Evolutionary conservation across 2,888 invertebrate species (phyloP), one percentile per base, ranked within the genome.

Genomic region (Micoletzkya japonica): DNA sequence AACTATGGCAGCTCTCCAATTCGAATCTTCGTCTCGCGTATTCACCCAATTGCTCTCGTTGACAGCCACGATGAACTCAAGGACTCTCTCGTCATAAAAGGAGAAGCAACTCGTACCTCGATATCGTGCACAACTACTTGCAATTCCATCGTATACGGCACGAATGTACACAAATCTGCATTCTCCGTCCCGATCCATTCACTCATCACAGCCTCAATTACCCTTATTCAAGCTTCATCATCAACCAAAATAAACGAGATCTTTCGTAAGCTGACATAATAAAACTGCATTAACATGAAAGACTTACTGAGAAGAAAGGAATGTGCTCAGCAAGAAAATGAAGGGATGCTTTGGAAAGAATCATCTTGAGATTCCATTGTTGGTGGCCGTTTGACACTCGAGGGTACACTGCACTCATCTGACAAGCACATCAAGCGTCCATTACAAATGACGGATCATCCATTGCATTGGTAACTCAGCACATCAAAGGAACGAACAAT

Each of bases 41-140:
- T 98, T 97, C 78, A 98, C 92, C 98, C 97, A 98, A 87, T 98
- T 98, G 87, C 93, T 93, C 86, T 97, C 94, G 87, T 97, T 98
- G 83, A 94, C 92, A 24, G 94, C 88, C 54, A 94, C 93, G 1
- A 96, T 90, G 24, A 98, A 89, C 87, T 98, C 95, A 87, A 95
- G 87, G 96, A 94, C 86, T 80, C 26, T 58, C n/a, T 6, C 6
- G 6, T 58, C n/a, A 28, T 58, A n/a, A n/a, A n/a, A n/a, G n/a
- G n/a, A n/a, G n/a, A n/a, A n/a, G n/a, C n/a, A n/a, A n/a, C n/a
- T n/a, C 1, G 28, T 26, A 66, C 66, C 39, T 66, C 66, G 28
- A 66, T 56, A 26, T 56, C 66, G 26, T 66, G 66, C 2, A 66
- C 66, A 7, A 56, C 30, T 28, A 66, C 14, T n/a, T 66, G n/a